These are phyloP conservation scores for Salvelinus namaycush DNA, from an alignment of 2,113 vertebrate genomes.

Conservation along the genomic window DNA sequence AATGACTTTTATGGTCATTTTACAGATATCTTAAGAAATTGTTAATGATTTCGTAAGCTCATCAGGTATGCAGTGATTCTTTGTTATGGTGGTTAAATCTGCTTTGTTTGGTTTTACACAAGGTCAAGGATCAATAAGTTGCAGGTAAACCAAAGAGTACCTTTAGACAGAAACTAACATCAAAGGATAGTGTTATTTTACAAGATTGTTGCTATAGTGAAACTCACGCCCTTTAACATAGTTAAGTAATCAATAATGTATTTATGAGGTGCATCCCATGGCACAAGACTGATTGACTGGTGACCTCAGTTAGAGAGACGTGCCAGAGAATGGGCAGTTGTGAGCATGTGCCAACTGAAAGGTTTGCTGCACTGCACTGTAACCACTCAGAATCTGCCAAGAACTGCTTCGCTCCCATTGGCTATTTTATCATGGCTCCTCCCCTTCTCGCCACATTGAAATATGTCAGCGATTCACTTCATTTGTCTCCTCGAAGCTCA, in stretches of 20 bases:
- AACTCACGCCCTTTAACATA: background rate
- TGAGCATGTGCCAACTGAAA: background rate
- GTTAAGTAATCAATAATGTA: slow-evolving; percentile 28
- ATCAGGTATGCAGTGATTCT: background rate
- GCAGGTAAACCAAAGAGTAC: slow-evolving; percentile 4
- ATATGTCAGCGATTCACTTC: slow-evolving; percentile 9
- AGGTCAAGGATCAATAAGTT: slow-evolving; percentile 5
- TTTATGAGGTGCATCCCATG: slow-evolving; percentile 39
- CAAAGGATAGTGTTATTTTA: slow-evolving; percentile 37
- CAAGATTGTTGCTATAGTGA: slow-evolving; percentile 21
- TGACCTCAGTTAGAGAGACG: slow-evolving; percentile 23
- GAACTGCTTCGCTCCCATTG: slow-evolving; percentile 19
- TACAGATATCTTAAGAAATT: background rate
- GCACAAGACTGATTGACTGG: slow-evolving; percentile 19
- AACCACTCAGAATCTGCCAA: slow-evolving; percentile 12
- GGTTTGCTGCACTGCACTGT: background rate
- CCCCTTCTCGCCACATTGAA: slow-evolving; percentile 15
- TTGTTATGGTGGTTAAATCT: background rate
- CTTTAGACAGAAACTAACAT: background rate
- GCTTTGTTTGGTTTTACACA: background rate
- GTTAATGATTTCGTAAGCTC: slow-evolving; percentile 3
- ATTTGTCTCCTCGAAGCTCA: background rate
- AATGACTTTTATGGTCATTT: too few species aligned
- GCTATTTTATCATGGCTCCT: background rate
- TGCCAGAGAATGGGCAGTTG: background rate